A percentile compares a stretch with the other conserved stretches of the same genome.
Evolutionary conservation across 2,888 invertebrate genomes (phyloP).

Genomic region (Schizaphis graminum): DNA sequence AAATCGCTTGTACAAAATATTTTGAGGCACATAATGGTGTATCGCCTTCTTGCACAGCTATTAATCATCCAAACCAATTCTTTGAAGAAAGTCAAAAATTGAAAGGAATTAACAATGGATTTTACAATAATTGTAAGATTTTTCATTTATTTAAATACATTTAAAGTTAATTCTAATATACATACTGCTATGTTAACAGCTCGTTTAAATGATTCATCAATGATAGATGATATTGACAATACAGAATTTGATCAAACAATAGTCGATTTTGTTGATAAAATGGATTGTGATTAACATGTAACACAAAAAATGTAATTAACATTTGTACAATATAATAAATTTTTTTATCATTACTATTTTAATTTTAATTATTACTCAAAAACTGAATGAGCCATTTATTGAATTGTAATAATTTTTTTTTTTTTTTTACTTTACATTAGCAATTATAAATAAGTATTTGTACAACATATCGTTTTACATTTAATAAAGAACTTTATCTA

Average conservation of each 20-base stretch:
- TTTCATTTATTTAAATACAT: neutral
- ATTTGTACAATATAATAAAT: neutral
- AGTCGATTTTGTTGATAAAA: constrained; percentile 1
- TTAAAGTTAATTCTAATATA: neutral
- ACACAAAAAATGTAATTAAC: neutral
- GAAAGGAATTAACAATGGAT: neutral
- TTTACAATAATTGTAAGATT: constrained; percentile 33
- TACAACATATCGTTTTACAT: neutral
- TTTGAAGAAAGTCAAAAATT: constrained; percentile 84
- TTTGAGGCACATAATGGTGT: constrained; percentile 70
- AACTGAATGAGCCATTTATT: too few species aligned
- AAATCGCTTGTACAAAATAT: constrained; percentile 90
- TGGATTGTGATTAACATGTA: constrained; percentile 18
- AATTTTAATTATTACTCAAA: too few species aligned
- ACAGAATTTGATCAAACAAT: constrained; percentile 48
- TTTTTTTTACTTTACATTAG: neutral
- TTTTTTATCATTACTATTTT: neutral
- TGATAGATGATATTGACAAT: constrained; percentile 31
- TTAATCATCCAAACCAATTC: constrained; percentile 93
- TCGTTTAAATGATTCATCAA: neutral
- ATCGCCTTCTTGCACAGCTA: constrained; percentile 74
- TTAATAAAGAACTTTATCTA: neutral
- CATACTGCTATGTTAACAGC: constrained; percentile 25
- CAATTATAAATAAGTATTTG: neutral
- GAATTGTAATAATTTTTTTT: too few species aligned